These are phyloP conservation scores for Bimastos eiseni DNA, from an alignment of 2,888 invertebrate genomes.

Conservation along the genomic window DNA sequence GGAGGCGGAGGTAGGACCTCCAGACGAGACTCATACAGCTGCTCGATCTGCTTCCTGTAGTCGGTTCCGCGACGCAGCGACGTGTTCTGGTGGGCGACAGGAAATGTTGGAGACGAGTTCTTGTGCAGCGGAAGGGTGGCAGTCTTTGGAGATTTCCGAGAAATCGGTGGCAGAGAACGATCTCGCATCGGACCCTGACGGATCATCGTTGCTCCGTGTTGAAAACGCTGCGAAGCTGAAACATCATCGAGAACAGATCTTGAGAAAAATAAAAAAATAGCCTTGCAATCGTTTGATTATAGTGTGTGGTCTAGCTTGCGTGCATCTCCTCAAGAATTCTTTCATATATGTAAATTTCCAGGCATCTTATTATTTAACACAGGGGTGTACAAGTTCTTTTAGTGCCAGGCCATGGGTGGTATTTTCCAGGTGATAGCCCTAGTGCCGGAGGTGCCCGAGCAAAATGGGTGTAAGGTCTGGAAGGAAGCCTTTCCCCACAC, in stretches of 20 bases:
- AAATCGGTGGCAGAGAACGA: background rate
- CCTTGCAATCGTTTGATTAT: background rate
- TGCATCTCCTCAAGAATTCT: background rate
- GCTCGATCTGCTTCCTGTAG: conserved; percentile 14
- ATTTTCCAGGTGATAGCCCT: too few species aligned
- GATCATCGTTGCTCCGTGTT: background rate
- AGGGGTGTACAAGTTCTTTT: too few species aligned
- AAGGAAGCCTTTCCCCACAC: too few species aligned
- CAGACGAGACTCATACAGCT: background rate
- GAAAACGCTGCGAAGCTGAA: conserved; percentile 19
- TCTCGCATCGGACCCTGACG: background rate
- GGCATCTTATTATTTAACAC: too few species aligned
- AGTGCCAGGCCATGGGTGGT: too few species aligned
- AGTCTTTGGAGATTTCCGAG: background rate
- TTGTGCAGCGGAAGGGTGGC: background rate
- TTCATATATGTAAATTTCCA: background rate
- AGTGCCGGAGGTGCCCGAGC: too few species aligned
- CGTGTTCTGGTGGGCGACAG: background rate
- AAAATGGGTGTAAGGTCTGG: too few species aligned
- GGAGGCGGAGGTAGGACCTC: background rate
- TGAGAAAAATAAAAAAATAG: background rate
- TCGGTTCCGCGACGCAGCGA: background rate
- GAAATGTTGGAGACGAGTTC: background rate
- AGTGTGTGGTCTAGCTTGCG: background rate
- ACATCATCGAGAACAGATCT: background rate